These are phyloP conservation scores for Perodicticus potto DNA, from an alignment of 2,797 vertebrate species.

Conservation along the genomic window DNA sequence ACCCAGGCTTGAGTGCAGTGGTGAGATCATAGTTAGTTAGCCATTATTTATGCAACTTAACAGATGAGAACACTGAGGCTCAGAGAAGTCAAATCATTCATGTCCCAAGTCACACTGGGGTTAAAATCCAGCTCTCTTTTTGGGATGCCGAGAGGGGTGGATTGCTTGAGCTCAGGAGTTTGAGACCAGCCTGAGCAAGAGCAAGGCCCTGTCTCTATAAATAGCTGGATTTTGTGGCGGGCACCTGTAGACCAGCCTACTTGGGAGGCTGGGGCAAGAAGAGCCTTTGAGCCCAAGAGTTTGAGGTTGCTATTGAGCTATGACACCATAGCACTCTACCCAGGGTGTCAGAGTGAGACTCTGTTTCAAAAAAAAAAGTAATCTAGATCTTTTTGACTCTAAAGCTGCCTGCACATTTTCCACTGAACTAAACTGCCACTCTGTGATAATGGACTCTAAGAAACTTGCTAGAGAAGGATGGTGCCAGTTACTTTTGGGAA, in stretches of 20 bases:
- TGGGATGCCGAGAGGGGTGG: too few species aligned
- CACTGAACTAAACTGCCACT: neutral
- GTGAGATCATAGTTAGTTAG: neutral
- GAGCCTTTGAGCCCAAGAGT: too few species aligned
- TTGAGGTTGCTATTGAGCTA: too few species aligned
- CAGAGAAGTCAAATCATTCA: neutral
- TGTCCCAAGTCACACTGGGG: neutral
- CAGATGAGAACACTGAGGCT: constrained; percentile 8
- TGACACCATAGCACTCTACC: too few species aligned
- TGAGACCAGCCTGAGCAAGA: too few species aligned
- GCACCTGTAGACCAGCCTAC: too few species aligned
- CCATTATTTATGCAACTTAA: neutral
- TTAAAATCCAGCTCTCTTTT: neutral
- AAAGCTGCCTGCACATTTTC: neutral
- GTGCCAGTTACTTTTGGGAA: neutral
- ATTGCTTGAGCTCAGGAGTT: too few species aligned
- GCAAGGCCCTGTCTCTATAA: too few species aligned
- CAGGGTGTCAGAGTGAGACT: too few species aligned
- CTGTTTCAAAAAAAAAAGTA: too few species aligned
- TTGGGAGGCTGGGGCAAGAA: too few species aligned
- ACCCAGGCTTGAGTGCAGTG: neutral
- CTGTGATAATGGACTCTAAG: neutral
- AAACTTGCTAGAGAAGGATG: neutral
- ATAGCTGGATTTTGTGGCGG: too few species aligned
- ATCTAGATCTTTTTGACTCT: neutral